Evolutionary conservation across 2,113 vertebrate genomes (phyloP).

Genomic region (Clinocottus analis): DNA sequence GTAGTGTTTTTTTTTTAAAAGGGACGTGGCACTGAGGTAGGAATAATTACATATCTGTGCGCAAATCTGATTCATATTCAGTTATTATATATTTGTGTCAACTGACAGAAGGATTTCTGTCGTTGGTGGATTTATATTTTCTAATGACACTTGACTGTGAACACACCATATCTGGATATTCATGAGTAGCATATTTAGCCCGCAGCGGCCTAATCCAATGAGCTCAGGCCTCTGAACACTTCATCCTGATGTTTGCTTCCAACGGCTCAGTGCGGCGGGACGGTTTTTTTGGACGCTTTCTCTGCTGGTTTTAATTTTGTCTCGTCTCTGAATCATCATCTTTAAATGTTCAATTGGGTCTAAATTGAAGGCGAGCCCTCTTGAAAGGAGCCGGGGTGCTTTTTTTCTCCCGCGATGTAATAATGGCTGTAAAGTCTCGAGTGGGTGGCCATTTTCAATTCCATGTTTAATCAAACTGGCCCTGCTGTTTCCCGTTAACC

Average conservation of each 20-base stretch:
- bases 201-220: conserved; percentile 2
- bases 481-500: conserved; percentile 69
- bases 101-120: conserved; percentile 10
- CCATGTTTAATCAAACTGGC: conserved; percentile 64
- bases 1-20: conserved; percentile 2
- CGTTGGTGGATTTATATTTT: conserved; percentile 17
- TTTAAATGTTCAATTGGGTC: conserved; percentile 49
- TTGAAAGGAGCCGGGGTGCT: conserved; percentile 30
- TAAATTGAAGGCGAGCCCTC: conserved; percentile 37
- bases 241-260: not conserved
- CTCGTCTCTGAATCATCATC: conserved; percentile 6
- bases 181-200: conserved; percentile 10
- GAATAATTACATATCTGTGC: not conserved
- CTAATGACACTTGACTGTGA: conserved; percentile 32
- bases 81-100: conserved; percentile 22
- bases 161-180: conserved; percentile 9
- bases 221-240: conserved; percentile 9
- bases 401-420: conserved; percentile 24
- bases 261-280: not conserved
- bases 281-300: conserved; percentile 16
- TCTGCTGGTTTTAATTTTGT: not conserved
- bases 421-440: conserved; percentile 20
- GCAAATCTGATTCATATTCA: conserved; percentile 18
- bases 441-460: conserved; percentile 57
- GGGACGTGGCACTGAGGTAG: conserved; percentile 2